Conservation (phyloP, 2,888 invertebrate species). For the Eubasilissa splendida region DNA sequence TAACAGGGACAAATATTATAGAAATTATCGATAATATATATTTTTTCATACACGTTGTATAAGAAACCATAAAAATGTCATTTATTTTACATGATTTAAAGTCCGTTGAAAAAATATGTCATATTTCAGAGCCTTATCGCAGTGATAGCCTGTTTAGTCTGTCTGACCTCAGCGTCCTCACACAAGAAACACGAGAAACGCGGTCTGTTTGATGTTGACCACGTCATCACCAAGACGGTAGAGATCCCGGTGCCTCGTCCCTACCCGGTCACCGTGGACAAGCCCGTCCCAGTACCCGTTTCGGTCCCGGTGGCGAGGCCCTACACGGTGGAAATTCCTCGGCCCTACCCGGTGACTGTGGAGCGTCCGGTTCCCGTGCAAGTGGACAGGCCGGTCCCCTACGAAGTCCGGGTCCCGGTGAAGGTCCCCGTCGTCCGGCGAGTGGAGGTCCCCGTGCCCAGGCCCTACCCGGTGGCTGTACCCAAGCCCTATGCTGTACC, state of each 20-base stretch:
- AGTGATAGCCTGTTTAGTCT: slow-evolving; percentile 3
- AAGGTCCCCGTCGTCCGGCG: slow-evolving; percentile 50
- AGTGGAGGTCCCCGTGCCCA: slow-evolving; percentile 58
- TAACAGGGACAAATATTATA: too few species aligned
- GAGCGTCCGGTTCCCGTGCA: slow-evolving; percentile 49
- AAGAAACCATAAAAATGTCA: too few species aligned
- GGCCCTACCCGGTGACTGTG: slow-evolving; percentile 52
- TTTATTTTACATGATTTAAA: too few species aligned
- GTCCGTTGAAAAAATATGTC: too few species aligned
- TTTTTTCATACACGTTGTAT: too few species aligned
- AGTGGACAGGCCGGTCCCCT: slow-evolving; percentile 53
- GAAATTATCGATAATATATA: too few species aligned
- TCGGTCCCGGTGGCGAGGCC: slow-evolving; percentile 71
- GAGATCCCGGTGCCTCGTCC: slow-evolving; percentile 71
- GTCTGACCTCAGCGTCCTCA: slow-evolving; percentile 43
- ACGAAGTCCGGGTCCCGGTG: slow-evolving; percentile 51
- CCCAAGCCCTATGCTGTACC: slow-evolving; percentile 69
- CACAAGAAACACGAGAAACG: slow-evolving; percentile 54
- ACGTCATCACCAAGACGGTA: slow-evolving; percentile 67
- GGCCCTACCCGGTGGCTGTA: slow-evolving; percentile 71
- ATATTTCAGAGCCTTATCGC: too few species aligned
- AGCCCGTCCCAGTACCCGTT: slow-evolving; percentile 69
- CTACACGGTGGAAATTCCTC: slow-evolving; percentile 69
- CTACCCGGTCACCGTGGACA: slow-evolving; percentile 70
- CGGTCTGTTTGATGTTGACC: slow-evolving; percentile 40